Conservation (phyloP, 2,113 vertebrate species). For the Protobothrops mucrosquamatus region DNA sequence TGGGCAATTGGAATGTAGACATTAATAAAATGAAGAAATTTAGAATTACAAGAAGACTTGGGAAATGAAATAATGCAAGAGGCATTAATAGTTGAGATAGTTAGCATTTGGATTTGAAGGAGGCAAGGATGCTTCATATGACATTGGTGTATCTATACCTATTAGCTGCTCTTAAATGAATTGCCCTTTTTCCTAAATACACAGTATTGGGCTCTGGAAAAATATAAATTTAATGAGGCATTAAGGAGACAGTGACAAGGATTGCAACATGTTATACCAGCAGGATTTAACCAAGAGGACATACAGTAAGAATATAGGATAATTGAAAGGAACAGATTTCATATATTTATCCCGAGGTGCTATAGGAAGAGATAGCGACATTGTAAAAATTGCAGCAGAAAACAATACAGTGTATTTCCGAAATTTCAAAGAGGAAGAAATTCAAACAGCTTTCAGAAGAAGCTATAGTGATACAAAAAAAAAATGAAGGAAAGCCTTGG, state of each 20-base stretch:
- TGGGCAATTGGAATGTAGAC: background rate
- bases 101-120: background rate
- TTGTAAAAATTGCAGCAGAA: background rate
- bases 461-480: background rate
- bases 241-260: background rate
- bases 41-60: background rate
- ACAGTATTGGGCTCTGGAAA: background rate
- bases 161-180: background rate
- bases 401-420: background rate
- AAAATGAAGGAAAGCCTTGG: background rate
- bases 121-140: background rate
- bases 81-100: background rate
- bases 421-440: background rate
- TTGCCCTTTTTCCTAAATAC: background rate
- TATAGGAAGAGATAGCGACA: background rate
- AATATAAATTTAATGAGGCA: background rate
- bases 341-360: background rate
- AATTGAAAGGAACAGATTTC: background rate
- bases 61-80: background rate
- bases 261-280: background rate
- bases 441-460: background rate
- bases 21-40: background rate
- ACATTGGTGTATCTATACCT: background rate
- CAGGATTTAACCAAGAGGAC: background rate
- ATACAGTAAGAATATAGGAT: background rate